phyloP scores from a whole-genome alignment of 2,113 vertebrate species.

The Neopipo cinnamomea region DNA sequence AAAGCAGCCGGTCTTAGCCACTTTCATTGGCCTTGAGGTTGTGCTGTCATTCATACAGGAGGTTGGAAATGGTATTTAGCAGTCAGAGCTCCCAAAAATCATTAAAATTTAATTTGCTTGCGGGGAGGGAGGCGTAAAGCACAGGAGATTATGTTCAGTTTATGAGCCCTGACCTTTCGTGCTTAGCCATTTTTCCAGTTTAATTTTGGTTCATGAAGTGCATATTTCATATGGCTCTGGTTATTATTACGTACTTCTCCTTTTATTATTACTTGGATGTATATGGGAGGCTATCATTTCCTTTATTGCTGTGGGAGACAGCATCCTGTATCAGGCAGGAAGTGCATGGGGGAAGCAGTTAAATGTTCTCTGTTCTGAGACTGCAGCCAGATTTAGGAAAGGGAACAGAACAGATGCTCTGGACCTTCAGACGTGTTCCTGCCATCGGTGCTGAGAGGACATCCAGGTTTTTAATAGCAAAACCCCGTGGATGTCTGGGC shows the following conservation, averaged over 20 bases:
- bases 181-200: constrained; percentile 67
- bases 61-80: constrained; percentile 56
- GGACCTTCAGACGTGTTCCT: neutral
- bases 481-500: neutral
- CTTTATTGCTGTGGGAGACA: constrained; percentile 60
- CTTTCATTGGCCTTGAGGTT: neutral
- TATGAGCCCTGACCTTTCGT: constrained; percentile 73
- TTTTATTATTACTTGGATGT: constrained; percentile 67
- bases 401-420: neutral
- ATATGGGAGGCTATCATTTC: constrained; percentile 56
- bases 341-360: neutral
- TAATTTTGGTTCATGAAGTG: constrained; percentile 69
- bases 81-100: constrained; percentile 59
- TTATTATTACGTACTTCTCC: constrained; percentile 68
- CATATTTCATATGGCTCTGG: constrained; percentile 69
- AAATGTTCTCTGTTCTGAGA: neutral
- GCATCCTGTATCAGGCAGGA: constrained; percentile 55
- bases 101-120: constrained; percentile 78
- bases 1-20: neutral
- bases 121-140: constrained; percentile 46
- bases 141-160: constrained; percentile 73
- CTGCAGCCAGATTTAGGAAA: neutral
- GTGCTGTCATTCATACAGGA: constrained; percentile 43
- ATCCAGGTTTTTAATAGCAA: neutral
- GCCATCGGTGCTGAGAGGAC: neutral